Evolutionary conservation across 2,888 invertebrate species (phyloP), one percentile per base, ranked within the genome.

Genomic region (Abrostola triplasia): DNA sequence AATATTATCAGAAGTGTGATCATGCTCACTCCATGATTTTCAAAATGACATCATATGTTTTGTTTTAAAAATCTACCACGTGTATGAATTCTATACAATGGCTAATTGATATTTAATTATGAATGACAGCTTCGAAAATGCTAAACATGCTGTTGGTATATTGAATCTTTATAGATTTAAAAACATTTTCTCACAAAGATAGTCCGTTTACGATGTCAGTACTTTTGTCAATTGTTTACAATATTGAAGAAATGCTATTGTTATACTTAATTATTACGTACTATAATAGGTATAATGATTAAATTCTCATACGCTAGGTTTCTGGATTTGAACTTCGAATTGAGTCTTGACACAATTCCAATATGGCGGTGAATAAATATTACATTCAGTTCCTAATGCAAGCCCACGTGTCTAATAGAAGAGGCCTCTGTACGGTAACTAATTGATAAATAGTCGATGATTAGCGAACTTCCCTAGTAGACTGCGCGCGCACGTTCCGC

Each of bases 391-490:
- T 65, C 35, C 59, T 62, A 67, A 72, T 65, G 53, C 60, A 41
- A 49, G 40, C 44, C 56, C 58, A 71, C 67, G 66, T 71, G 73
- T 64, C 64, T 70, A 60, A 65, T 62, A 63, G 65, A 70, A 63
- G 69, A 65, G 70, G 71, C 74, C 76, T 76, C 71, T 59, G n/a
- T 64, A 54, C 49, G 59, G 62, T 59, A 59, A 59, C 69, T 73
- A 79, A 77, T 73, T 76, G 79, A 71, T 80, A 78, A 77, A 80
- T 74, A 73, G 65, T 63, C 55, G 51, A 74, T 74, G 67, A 76
- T 80, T 80, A 80, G 73, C 69, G 73, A 51, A 65, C 65, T 68
- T 77, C 70, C 60, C 67, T 73, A 66, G 70, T 53, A 54, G 48
- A 61, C 75, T 71, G 71, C 53, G 11, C 37, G 67, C 77, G 75